These are phyloP conservation scores for Takifugu flavidus DNA, from an alignment of 2,113 vertebrate species.

Conservation along the genomic window DNA sequence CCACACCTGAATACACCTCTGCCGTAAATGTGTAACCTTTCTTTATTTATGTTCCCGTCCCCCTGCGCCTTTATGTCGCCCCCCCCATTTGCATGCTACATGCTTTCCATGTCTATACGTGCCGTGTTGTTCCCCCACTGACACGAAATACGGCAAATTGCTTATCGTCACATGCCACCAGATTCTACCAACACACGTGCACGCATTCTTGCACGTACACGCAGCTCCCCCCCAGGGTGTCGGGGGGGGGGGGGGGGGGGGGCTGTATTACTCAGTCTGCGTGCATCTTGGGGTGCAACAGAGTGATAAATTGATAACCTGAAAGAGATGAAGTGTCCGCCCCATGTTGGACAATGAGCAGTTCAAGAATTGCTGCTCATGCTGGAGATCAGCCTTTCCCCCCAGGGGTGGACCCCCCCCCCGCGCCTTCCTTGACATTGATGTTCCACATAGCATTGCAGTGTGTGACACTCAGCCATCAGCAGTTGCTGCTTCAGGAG, in stretches of 20 bases:
- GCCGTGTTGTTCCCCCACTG: neutral
- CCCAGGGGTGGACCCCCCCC: conserved; percentile 15
- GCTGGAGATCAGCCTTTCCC: conserved; percentile 14
- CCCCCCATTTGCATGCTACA: conserved; percentile 1
- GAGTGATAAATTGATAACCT: conserved; percentile 38
- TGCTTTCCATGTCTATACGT: neutral
- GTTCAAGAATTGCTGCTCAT: conserved; percentile 18
- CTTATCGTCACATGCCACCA: conserved; percentile 43
- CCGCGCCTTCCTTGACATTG: conserved; percentile 27
- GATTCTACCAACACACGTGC: conserved; percentile 22
- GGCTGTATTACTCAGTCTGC: conserved; percentile 7
- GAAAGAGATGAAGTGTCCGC: conserved; percentile 49
- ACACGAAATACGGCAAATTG: conserved; percentile 12
- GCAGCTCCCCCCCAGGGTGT: neutral
- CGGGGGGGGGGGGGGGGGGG: neutral
- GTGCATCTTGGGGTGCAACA: conserved; percentile 33
- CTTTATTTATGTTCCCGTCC: conserved; percentile 1
- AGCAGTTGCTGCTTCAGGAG: conserved; percentile 9
- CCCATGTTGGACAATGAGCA: conserved; percentile 23
- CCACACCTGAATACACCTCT: conserved; percentile 63
- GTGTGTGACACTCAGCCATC: conserved; percentile 15
- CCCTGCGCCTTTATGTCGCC: conserved; percentile 4
- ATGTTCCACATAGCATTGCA: conserved; percentile 27
- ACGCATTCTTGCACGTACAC: conserved; percentile 20
- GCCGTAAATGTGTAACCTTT: conserved; percentile 28